These are phyloP conservation scores for Brassicogethes aeneus DNA, from an alignment of 2,888 invertebrate genomes.

Conservation along the genomic window DNA sequence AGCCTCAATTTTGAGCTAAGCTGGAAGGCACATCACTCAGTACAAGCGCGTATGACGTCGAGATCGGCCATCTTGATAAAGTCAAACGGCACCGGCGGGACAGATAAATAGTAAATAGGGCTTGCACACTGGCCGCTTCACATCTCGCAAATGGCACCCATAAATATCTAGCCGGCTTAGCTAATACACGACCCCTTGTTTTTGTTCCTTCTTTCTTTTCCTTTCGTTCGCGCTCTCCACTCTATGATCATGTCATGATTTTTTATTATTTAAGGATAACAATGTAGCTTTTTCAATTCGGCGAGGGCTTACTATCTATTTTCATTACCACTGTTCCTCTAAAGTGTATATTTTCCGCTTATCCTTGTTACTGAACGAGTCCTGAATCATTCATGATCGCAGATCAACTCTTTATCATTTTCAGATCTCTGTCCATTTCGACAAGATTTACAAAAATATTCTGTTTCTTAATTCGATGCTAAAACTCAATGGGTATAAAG, in stretches of 20 bases:
- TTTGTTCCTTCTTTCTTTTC: slow-evolving; percentile 20
- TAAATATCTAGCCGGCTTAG: slow-evolving; percentile 35
- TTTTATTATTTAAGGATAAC: slow-evolving; percentile 20
- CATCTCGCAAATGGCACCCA: slow-evolving; percentile 35
- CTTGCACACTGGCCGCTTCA: slow-evolving; percentile 33
- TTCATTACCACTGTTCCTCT: slow-evolving; percentile 4
- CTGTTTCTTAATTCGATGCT: too few species aligned
- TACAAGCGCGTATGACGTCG: slow-evolving; percentile 20
- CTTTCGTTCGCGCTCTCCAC: slow-evolving; percentile 14
- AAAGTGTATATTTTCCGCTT: not conserved
- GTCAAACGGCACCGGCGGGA: slow-evolving; percentile 37
- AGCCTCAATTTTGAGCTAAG: too few species aligned
- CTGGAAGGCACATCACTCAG: slow-evolving; percentile 16
- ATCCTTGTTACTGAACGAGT: not conserved
- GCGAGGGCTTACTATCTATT: slow-evolving; percentile 6
- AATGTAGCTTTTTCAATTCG: slow-evolving; percentile 18
- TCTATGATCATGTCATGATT: slow-evolving; percentile 20
- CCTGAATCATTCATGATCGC: not conserved
- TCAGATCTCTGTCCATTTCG: too few species aligned
- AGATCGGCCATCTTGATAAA: slow-evolving; percentile 38
- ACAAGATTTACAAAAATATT: too few species aligned
- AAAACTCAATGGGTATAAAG: too few species aligned
- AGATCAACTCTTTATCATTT: too few species aligned
- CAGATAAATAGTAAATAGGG: slow-evolving; percentile 41
- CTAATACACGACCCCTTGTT: slow-evolving; percentile 26